Evolutionary conservation across 2,797 vertebrate genomes (phyloP).

Genomic region (Chaunax sp.): DNA sequence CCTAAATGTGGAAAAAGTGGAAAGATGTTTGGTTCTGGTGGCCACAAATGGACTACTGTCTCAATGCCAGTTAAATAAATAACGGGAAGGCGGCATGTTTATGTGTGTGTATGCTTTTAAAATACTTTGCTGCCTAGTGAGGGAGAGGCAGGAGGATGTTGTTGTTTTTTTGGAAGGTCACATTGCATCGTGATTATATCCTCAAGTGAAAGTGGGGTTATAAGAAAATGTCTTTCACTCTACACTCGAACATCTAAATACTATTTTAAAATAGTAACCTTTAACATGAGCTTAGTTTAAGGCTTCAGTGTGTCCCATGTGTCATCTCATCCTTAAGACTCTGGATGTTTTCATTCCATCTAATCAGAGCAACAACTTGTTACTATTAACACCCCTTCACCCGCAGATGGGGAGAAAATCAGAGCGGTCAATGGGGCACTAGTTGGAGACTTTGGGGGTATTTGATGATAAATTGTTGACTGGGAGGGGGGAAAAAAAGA

Average conservation of each 20-base stretch:
- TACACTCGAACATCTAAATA: conserved; percentile 26
- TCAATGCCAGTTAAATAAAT: conserved; percentile 9
- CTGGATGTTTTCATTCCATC: conserved; percentile 48
- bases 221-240: not conserved
- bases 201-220: conserved; percentile 42
- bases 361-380: not conserved
- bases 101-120: conserved; percentile 49
- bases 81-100: not conserved
- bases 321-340: conserved; percentile 7
- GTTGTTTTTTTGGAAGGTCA: conserved; percentile 76
- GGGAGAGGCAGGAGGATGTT: conserved; percentile 77
- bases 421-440: not conserved
- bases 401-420: not conserved
- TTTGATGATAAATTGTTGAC: too few species aligned
- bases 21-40: not conserved
- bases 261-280: conserved; percentile 38
- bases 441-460: not conserved
- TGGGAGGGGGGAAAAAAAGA: too few species aligned
- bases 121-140: conserved; percentile 68
- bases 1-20: conserved; percentile 8
- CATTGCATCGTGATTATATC: conserved; percentile 69
- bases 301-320: conserved; percentile 1
- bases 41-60: not conserved
- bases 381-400: conserved; percentile 22
- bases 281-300: not conserved